Base-by-base conservation (phyloP, 1,140 invertebrate species). In the Venturia canescens region DNA sequence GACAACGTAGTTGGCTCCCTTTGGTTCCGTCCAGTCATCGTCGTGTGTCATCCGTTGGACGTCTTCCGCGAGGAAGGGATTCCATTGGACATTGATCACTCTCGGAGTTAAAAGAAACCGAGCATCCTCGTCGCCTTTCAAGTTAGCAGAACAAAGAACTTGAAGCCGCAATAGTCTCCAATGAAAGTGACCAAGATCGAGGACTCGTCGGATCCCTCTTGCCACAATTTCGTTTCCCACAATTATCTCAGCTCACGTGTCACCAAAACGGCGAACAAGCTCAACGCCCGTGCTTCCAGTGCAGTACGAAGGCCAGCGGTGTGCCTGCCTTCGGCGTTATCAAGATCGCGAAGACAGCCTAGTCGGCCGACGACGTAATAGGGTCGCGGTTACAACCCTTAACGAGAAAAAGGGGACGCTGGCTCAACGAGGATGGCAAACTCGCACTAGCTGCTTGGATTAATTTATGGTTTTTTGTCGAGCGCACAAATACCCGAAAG, bases 401-500 rank as follows among this genome's bases (percentile, higher is more conserved):
- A 84, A 85, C 83, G 71, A 84, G 78, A 26, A 67, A 74, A 18
- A 4, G 31, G 29, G 69, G 34, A 15, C 66, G 2, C 26, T 31
- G 69, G n/a, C 69, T 38, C 34, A n/a, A n/a, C 3, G 38, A 74
- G 80, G 83, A 85, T 85, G 13, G 48, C 80, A 48, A 83, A 50
- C 11, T 23, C 75, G 31, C 23, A 44, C 34, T 50, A 50, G 69
- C 34, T 44, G 69, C 76, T 38, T 78, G 82, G 83, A 85, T 85
- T 85, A 85, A 85, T 85, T 83, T 80, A 84, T 78, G 77, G 60
- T 21, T 18, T 50, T 50, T 50, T 13, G 18, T 4, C 48, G 48
- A 50, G 4, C 4, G 48, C 48, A 50, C 3, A 50, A 3, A 50
- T 50, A 50, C 76, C 26, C 69, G 16, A 16, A 16, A 27, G 66